A percentile compares a stretch with the other conserved stretches of the same genome.
Evolutionary conservation across 2,888 invertebrate genomes (phyloP).

Genomic region (Encarsia formosa): DNA sequence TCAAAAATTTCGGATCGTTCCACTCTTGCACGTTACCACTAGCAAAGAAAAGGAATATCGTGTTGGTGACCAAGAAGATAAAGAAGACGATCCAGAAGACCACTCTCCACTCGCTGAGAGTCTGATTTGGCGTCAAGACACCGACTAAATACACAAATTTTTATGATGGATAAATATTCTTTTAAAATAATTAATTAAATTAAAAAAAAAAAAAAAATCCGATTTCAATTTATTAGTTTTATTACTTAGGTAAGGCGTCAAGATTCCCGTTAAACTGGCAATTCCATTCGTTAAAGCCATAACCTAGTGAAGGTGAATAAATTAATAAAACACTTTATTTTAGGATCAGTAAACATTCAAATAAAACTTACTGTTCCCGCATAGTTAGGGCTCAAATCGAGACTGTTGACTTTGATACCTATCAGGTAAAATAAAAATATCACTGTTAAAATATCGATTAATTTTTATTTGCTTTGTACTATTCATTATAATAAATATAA

Average conservation of each 20-base stretch:
- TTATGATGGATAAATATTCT: too few relatives aligned
- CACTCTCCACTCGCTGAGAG: constrained; percentile 63
- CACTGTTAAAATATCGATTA: too few relatives aligned
- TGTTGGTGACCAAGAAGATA: constrained; percentile 64
- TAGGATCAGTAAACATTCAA: too few relatives aligned
- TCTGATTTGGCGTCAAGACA: constrained; percentile 53
- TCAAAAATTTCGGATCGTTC: constrained; percentile 59
- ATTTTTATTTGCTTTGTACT: too few relatives aligned
- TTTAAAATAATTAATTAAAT: too few relatives aligned
- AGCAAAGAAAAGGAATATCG: constrained; percentile 67
- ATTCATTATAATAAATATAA: too few relatives aligned
- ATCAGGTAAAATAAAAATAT: constrained; percentile 24
- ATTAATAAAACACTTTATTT: too few relatives aligned
- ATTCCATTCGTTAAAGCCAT: constrained; percentile 59
- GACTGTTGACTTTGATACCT: constrained; percentile 52
- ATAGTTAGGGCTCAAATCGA: constrained; percentile 54
- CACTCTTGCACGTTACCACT: constrained; percentile 73
- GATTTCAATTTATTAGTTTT: too few relatives aligned
- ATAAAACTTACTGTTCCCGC: constrained; percentile 53
- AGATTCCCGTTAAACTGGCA: constrained; percentile 69
- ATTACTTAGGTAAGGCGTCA: constrained; percentile 67
- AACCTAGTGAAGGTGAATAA: too few relatives aligned
- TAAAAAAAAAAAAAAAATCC: too few relatives aligned
- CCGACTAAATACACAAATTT: too few relatives aligned
- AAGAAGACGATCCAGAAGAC: constrained; percentile 78